phyloP scores from a whole-genome alignment of 1,140 invertebrate species.

The Oncopeltus fasciatus region DNA sequence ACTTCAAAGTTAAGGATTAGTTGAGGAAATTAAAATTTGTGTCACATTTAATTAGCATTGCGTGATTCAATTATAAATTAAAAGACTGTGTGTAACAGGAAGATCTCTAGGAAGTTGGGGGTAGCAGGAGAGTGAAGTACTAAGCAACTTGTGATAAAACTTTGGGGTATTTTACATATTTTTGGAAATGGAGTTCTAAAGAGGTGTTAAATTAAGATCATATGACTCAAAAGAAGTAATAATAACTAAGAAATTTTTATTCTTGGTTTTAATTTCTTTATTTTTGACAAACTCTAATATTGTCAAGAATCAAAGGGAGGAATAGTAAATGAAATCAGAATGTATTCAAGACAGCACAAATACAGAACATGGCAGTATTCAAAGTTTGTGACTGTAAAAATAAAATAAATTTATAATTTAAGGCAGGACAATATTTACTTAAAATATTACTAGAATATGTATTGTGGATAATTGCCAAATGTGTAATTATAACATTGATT shows the following conservation, averaged over 20 bases:
- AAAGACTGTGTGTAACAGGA: slow-evolving; percentile 9
- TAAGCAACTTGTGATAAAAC: neutral
- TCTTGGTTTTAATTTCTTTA: neutral
- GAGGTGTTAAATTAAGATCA: neutral
- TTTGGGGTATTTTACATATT: neutral
- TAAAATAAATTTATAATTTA: neutral
- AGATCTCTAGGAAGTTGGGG: slow-evolving; percentile 3
- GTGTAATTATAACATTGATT: neutral
- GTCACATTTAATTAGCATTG: neutral
- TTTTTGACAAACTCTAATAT: neutral
- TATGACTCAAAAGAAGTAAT: no score
- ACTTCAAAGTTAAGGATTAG: neutral
- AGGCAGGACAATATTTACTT: neutral
- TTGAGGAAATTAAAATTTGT: neutral
- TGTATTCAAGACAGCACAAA: neutral
- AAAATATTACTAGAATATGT: neutral
- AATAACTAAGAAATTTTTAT: neutral
- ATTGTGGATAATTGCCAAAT: neutral
- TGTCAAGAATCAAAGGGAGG: neutral
- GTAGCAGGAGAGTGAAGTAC: neutral
- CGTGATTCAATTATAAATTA: neutral
- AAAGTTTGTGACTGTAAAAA: neutral
- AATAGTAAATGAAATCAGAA: neutral
- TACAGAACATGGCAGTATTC: neutral
- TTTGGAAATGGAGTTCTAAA: neutral